A percentile compares a stretch with the other conserved stretches of the same genome.
Evolutionary conservation across 2,797 vertebrate species (phyloP).

Genomic region (Scomberomorus guttatus): DNA sequence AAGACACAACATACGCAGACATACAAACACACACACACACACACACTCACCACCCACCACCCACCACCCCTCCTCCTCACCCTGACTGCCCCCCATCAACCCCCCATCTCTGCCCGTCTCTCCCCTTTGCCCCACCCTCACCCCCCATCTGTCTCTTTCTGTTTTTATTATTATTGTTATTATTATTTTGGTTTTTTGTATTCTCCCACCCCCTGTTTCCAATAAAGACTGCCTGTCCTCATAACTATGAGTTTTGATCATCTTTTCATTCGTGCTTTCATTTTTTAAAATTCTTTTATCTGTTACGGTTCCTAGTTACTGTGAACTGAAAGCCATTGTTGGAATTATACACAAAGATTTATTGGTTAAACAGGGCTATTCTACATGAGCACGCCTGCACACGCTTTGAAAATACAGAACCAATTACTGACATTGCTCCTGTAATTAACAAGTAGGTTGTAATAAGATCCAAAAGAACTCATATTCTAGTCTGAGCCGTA

Average conservation of each 20-base stretch:
- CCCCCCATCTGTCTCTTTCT: slow-evolving; percentile 86
- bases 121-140: slow-evolving; percentile 20
- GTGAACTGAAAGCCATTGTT: slow-evolving; percentile 59
- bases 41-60: slow-evolving; percentile 43
- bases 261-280: slow-evolving; percentile 82
- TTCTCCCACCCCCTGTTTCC: slow-evolving; percentile 89
- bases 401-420: slow-evolving; percentile 22
- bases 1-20: slow-evolving; percentile 43
- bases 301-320: slow-evolving; percentile 46
- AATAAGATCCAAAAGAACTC: slow-evolving; percentile 42
- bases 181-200: slow-evolving; percentile 91
- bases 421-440: slow-evolving; percentile 34
- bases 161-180: slow-evolving; percentile 89
- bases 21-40: slow-evolving; percentile 37
- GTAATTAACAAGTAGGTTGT: slow-evolving; percentile 45
- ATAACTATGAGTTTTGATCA: slow-evolving; percentile 88
- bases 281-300: slow-evolving; percentile 21
- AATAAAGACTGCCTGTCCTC: slow-evolving; percentile 99
- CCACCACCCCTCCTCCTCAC: slow-evolving; percentile 64
- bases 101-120: slow-evolving; percentile 61
- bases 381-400: background rate
- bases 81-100: slow-evolving; percentile 70
- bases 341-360: slow-evolving; percentile 39
- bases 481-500: slow-evolving; percentile 71
- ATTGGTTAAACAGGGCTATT: slow-evolving; percentile 23